Conservation (phyloP, 2,888 invertebrate species). For the Anthrax anthrax region DNA sequence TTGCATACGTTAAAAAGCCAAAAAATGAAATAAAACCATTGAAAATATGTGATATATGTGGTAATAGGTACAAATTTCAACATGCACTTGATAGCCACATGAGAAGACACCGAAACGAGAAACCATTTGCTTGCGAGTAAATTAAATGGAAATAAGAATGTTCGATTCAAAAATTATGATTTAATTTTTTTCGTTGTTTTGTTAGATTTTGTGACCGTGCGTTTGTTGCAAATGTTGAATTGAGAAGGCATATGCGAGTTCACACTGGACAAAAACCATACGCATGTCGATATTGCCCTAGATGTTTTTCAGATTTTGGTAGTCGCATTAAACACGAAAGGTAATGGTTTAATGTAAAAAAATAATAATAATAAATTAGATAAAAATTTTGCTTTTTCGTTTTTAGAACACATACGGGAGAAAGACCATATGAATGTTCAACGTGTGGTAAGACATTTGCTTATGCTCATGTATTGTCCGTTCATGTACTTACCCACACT, state of each 20-base stretch:
- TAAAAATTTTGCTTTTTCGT: not conserved
- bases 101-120: slow-evolving; percentile 31
- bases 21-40: slow-evolving; percentile 16
- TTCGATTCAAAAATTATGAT: too few species aligned
- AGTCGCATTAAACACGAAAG: slow-evolving; percentile 34
- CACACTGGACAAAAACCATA: slow-evolving; percentile 34
- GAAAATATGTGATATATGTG: slow-evolving; percentile 32
- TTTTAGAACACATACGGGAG: slow-evolving; percentile 27
- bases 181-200: not conserved
- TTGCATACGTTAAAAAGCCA: slow-evolving; percentile 1
- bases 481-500: slow-evolving; percentile 29
- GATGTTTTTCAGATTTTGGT: slow-evolving; percentile 33
- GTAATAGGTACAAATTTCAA: slow-evolving; percentile 31
- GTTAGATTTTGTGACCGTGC: slow-evolving; percentile 32
- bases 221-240: slow-evolving; percentile 31
- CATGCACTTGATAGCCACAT: slow-evolving; percentile 32
- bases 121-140: slow-evolving; percentile 10
- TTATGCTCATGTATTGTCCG: slow-evolving; percentile 30
- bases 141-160: not conserved
- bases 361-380: not conserved
- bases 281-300: slow-evolving; percentile 28
- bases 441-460: slow-evolving; percentile 31
- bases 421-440: slow-evolving; percentile 27
- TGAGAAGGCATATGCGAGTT: slow-evolving; percentile 32
- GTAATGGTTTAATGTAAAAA: slow-evolving; percentile 1